Evolutionary conservation across 2,888 invertebrate species (phyloP).

Genomic region (Drosophila maculinotata): DNA sequence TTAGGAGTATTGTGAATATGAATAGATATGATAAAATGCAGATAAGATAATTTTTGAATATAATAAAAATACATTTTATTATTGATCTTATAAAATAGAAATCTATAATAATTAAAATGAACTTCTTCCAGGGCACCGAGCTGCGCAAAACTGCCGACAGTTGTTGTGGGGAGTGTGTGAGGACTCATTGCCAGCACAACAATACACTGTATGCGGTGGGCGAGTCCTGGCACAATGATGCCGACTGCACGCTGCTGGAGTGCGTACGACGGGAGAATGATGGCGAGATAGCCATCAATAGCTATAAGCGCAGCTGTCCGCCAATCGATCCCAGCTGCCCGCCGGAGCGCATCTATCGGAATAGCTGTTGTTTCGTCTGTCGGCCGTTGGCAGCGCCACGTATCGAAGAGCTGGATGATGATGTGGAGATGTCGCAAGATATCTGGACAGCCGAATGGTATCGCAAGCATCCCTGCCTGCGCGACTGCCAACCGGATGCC

Average conservation of each 20-base stretch:
- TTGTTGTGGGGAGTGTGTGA: slow-evolving; percentile 84
- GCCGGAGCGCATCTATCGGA: slow-evolving; percentile 66
- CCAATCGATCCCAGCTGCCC: slow-evolving; percentile 78
- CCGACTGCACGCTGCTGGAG: slow-evolving; percentile 83
- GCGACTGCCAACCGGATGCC: slow-evolving; percentile 86
- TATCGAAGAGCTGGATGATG: slow-evolving; percentile 40
- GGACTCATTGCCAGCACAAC: slow-evolving; percentile 82
- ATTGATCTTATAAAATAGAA: too few species aligned
- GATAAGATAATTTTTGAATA: too few species aligned
- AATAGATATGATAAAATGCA: not conserved
- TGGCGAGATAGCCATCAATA: slow-evolving; percentile 78
- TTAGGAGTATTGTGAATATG: not conserved
- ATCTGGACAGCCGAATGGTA: slow-evolving; percentile 82
- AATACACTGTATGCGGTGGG: slow-evolving; percentile 79
- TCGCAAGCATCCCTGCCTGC: slow-evolving; percentile 86
- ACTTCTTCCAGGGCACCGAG: slow-evolving; percentile 78
- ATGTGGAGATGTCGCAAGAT: slow-evolving; percentile 48
- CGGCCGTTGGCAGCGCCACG: slow-evolving; percentile 44
- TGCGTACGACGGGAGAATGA: slow-evolving; percentile 73
- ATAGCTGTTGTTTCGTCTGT: slow-evolving; percentile 83
- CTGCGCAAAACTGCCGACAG: slow-evolving; percentile 68
- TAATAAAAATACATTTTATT: too few species aligned
- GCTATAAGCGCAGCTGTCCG: slow-evolving; percentile 82
- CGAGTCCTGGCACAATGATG: slow-evolving; percentile 83
- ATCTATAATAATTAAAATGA: too few species aligned